Evolutionary conservation across 2,113 vertebrate species (phyloP).

Genomic region (Euleptes europaea): DNA sequence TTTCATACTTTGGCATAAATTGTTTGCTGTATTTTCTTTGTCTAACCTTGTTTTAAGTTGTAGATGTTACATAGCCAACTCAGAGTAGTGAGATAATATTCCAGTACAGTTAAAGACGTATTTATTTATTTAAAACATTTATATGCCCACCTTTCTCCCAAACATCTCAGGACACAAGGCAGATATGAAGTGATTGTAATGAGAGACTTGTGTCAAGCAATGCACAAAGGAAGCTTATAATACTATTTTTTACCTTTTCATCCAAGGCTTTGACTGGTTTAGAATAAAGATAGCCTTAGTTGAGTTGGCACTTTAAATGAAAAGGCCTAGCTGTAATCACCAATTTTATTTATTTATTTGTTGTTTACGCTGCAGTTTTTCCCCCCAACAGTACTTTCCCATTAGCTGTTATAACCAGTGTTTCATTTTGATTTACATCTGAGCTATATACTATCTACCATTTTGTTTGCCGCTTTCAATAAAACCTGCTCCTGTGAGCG

Average conservation of each 20-base stretch:
- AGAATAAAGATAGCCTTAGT: not conserved
- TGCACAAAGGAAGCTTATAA: conserved; percentile 6
- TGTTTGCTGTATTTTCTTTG: not conserved
- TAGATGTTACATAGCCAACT: not conserved
- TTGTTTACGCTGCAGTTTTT: not conserved
- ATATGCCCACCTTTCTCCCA: too few relatives aligned
- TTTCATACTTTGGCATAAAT: conserved; percentile 30
- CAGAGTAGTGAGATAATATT: not conserved
- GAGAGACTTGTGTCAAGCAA: conserved; percentile 13
- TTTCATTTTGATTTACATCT: not conserved
- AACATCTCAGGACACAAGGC: too few relatives aligned
- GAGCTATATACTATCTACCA: not conserved
- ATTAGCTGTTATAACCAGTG: not conserved
- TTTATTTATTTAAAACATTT: too few relatives aligned
- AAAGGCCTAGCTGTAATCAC: not conserved
- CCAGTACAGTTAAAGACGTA: not conserved
- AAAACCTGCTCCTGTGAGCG: not conserved
- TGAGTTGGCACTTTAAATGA: not conserved
- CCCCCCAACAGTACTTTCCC: too few relatives aligned
- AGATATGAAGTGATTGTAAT: not conserved
- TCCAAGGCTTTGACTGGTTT: not conserved
- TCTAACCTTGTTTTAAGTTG: conserved; percentile 5
- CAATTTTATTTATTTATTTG: not conserved
- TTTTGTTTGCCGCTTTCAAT: not conserved
- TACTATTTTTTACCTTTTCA: not conserved